These are phyloP conservation scores for Eremophila alpestris DNA, from an alignment of 2,797 vertebrate genomes.

Conservation along the genomic window DNA sequence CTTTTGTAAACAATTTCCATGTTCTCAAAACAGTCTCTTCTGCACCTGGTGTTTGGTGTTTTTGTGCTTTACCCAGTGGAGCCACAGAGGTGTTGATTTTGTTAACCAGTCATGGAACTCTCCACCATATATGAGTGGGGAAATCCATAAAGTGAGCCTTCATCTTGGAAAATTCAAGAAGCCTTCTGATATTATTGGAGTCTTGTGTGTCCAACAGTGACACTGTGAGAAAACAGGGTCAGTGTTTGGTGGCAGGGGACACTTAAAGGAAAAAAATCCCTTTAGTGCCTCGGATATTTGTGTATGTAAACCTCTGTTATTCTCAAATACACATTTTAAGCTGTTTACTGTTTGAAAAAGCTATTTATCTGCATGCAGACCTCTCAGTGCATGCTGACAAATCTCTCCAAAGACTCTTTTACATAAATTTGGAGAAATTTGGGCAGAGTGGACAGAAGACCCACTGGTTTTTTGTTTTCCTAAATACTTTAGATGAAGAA, in stretches of 20 bases:
- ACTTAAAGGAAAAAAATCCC: background rate
- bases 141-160: no score
- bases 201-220: no score
- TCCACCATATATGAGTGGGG: no score
- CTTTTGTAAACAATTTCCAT: no score
- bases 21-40: no score
- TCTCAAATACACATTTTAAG: background rate
- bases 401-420: background rate
- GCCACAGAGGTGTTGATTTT: no score
- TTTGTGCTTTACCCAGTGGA: no score
- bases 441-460: background rate
- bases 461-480: background rate
- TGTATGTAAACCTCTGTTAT: background rate
- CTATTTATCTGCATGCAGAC: background rate
- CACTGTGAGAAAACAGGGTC: no score
- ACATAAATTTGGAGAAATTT: background rate
- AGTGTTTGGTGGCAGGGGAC: background rate
- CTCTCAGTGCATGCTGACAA: background rate
- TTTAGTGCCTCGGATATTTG: background rate
- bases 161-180: no score
- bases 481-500: background rate
- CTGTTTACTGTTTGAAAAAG: background rate
- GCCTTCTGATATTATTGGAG: no score
- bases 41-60: no score
- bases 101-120: no score